Conservation (phyloP, 2,888 invertebrate genomes). For the Gari tellinella region DNA sequence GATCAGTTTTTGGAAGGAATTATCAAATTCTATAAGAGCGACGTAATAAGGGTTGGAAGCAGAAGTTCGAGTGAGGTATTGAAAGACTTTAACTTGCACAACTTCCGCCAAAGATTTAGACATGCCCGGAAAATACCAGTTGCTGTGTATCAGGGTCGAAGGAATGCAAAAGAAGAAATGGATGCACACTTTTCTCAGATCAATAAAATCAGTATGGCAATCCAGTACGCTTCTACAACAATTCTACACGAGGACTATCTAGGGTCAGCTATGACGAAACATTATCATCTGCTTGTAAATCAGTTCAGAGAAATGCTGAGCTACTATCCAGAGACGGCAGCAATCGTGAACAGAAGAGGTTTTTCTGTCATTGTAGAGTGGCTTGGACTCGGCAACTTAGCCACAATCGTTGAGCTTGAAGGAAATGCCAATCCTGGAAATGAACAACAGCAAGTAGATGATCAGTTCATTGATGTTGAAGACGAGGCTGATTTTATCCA, state of each 20-base stretch:
- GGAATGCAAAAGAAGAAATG: slow-evolving; percentile 59
- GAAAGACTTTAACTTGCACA: slow-evolving; percentile 55
- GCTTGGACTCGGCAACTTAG: slow-evolving; percentile 65
- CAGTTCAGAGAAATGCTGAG: slow-evolving; percentile 40
- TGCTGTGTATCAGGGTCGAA: slow-evolving; percentile 41
- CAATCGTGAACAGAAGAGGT: neutral
- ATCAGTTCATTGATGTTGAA: slow-evolving; percentile 60
- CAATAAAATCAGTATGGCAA: slow-evolving; percentile 56
- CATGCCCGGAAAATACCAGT: slow-evolving; percentile 44
- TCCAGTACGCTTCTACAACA: slow-evolving; percentile 65
- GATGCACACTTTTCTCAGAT: slow-evolving; percentile 57
- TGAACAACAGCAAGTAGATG: slow-evolving; percentile 18
- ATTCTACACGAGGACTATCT: slow-evolving; percentile 72
- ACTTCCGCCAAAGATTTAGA: slow-evolving; percentile 50
- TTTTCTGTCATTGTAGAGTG: slow-evolving; percentile 64
- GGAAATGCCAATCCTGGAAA: slow-evolving; percentile 15
- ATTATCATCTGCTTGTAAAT: slow-evolving; percentile 27
- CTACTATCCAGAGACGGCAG: slow-evolving; percentile 21
- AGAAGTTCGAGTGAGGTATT: slow-evolving; percentile 75
- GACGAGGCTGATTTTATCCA: slow-evolving; percentile 63
- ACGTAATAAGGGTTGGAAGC: slow-evolving; percentile 79
- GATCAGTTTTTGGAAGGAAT: slow-evolving; percentile 84
- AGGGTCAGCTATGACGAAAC: slow-evolving; percentile 43
- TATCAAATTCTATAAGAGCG: slow-evolving; percentile 67
- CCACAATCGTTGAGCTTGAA: slow-evolving; percentile 45